phyloP scores from a whole-genome alignment of 2,797 vertebrate species.

The Poeciliopsis gracilis region DNA sequence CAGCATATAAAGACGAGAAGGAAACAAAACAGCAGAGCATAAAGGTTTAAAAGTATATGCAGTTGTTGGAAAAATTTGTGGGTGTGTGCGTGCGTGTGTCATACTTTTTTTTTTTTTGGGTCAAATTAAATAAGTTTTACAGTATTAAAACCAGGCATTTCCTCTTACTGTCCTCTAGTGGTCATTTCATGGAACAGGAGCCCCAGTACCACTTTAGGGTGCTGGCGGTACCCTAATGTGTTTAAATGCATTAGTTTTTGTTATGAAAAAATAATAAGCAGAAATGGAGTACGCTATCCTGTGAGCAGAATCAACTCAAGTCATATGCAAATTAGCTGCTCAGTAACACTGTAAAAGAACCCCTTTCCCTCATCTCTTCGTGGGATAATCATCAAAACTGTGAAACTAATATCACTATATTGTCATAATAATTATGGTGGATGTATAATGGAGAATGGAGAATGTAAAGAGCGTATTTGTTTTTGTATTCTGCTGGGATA shows the following conservation, averaged over 20 bases:
- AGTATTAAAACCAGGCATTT: conserved; percentile 7
- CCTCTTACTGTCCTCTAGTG: conserved; percentile 54
- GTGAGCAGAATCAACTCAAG: background rate
- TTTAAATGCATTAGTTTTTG: background rate
- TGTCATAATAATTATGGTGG: background rate
- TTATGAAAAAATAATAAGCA: background rate
- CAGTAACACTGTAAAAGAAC: background rate
- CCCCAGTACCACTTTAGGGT: too few species aligned
- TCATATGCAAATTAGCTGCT: background rate
- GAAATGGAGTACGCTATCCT: background rate
- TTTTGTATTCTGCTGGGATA: background rate
- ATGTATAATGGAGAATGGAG: background rate
- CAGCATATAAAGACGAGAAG: background rate
- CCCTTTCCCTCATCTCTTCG: background rate
- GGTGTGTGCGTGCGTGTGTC: too few species aligned
- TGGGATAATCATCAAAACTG: background rate
- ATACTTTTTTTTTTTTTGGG: background rate
- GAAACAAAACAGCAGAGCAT: background rate
- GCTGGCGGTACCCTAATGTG: background rate
- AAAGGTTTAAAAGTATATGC: background rate
- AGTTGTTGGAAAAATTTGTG: too few species aligned
- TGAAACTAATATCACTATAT: background rate
- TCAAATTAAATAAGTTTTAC: background rate
- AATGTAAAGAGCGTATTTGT: background rate
- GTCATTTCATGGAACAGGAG: conserved; percentile 10